A percentile compares a stretch with the other conserved stretches of the same genome.
Conservation (phyloP, 1,140 invertebrate genomes). For the Elymnias hypermnestra region DNA sequence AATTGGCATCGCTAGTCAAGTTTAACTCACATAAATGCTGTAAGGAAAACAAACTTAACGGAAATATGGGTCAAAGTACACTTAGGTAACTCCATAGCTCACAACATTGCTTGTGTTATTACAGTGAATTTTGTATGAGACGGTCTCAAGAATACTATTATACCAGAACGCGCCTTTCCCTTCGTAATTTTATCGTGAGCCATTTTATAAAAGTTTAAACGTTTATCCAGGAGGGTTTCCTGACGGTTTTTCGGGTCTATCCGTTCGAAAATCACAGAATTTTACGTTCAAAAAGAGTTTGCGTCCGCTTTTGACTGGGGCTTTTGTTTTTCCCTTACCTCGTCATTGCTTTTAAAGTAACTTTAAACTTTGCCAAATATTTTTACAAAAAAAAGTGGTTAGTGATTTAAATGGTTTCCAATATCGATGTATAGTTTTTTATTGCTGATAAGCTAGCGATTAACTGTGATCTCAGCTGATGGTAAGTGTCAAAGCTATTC, state of each 20-base stretch:
- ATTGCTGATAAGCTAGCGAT: no score
- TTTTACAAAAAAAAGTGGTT: no score
- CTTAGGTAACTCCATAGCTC: slow-evolving; percentile 16
- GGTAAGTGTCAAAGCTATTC: no score
- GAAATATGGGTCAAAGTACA: slow-evolving; percentile 22
- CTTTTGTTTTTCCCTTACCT: slow-evolving; percentile 3
- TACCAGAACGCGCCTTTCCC: slow-evolving; percentile 16
- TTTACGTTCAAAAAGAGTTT: slow-evolving; percentile 1
- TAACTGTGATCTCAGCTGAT: no score
- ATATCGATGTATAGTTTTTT: no score
- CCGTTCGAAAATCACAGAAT: slow-evolving; percentile 8
- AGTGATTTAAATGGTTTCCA: no score
- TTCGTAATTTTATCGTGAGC: slow-evolving; percentile 18
- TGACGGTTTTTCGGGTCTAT: slow-evolving; percentile 6
- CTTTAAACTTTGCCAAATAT: background rate
- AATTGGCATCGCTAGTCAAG: slow-evolving; percentile 8
- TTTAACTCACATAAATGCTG: slow-evolving; percentile 19
- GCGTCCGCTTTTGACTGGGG: background rate
- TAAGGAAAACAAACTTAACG: slow-evolving; percentile 21
- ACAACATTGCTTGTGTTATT: slow-evolving; percentile 21
- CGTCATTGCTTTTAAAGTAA: slow-evolving; percentile 1
- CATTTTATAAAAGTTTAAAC: slow-evolving; percentile 18
- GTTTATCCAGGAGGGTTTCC: slow-evolving; percentile 10
- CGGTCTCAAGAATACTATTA: slow-evolving; percentile 23
- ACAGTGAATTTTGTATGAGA: slow-evolving; percentile 27